phyloP scores from a whole-genome alignment of 2,888 invertebrate species.

The Chelonus formosanus region DNA sequence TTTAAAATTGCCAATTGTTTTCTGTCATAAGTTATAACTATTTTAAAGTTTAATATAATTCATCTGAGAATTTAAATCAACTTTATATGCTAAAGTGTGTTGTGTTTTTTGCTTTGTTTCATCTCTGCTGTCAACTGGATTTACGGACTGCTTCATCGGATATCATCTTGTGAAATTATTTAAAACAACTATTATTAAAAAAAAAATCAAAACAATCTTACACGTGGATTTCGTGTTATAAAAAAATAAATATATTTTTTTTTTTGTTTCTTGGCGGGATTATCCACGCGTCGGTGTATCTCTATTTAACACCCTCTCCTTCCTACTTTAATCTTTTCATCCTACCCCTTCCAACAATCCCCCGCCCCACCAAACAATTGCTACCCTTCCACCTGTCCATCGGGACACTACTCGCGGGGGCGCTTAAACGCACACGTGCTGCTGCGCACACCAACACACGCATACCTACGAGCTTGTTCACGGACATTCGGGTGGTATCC shows the following conservation, averaged over 20 bases:
- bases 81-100: conserved; percentile 47
- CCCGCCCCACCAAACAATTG: conserved; percentile 65
- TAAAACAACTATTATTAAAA: conserved; percentile 17
- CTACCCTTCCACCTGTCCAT: conserved; percentile 57
- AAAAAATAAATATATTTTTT: conserved; percentile 2
- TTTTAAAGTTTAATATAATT: not conserved
- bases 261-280: conserved; percentile 46
- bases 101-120: conserved; percentile 47
- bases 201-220: conserved; percentile 38
- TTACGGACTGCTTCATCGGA: conserved; percentile 42
- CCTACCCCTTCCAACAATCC: conserved; percentile 51
- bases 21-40: conserved; percentile 6
- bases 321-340: conserved; percentile 23
- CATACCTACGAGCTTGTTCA: conserved; percentile 26
- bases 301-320: conserved; percentile 42
- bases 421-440: conserved; percentile 36
- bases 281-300: conserved; percentile 40
- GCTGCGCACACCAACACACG: conserved; percentile 30
- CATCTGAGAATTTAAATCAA: conserved; percentile 17
- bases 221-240: conserved; percentile 38
- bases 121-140: conserved; percentile 36
- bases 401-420: conserved; percentile 49
- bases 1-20: conserved; percentile 41
- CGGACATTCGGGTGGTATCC: conserved; percentile 45
- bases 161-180: conserved; percentile 38